Percentiles rank a stretch among this genome's conserved stretches.
phyloP scores from a whole-genome alignment of 2,888 invertebrate genomes.

The Metacarcinus magister region DNA sequence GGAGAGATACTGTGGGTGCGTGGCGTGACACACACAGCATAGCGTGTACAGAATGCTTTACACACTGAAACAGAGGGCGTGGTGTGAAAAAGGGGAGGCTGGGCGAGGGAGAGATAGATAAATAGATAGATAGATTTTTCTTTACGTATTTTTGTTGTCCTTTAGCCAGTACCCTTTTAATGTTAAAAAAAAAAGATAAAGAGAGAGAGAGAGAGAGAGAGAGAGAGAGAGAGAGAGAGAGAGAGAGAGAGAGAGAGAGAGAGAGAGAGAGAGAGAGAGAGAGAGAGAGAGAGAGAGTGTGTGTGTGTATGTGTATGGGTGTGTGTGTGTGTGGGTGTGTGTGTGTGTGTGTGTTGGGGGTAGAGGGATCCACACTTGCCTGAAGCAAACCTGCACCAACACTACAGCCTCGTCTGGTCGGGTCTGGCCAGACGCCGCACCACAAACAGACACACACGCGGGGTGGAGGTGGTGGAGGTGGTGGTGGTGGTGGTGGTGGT shows the following conservation, averaged over 20 bases:
- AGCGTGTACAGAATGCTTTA: constrained; percentile 6
- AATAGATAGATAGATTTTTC: neutral
- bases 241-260: neutral
- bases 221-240: neutral
- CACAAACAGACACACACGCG: neutral
- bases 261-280: constrained; percentile 29
- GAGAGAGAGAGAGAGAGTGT: constrained; percentile 5
- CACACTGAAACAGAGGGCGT: neutral
- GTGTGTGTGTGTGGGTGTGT: too few relatives aligned
- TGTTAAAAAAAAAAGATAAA: too few relatives aligned
- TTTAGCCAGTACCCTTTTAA: too few relatives aligned
- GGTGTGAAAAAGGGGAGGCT: neutral
- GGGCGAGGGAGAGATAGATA: neutral
- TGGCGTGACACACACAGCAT: neutral
- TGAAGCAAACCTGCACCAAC: neutral
- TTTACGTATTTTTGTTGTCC: too few relatives aligned
- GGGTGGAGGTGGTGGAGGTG: neutral
- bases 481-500: neutral
- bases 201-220: too few relatives aligned
- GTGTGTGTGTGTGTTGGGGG: too few relatives aligned
- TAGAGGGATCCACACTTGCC: neutral
- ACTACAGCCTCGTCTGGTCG: neutral
- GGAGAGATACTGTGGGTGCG: neutral
- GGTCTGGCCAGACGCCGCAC: neutral
- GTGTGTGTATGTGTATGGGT: neutral